Evolutionary conservation across 2,888 invertebrate species (phyloP), one percentile per base, ranked within the genome.

Genomic region (Salpingus planirostris): DNA sequence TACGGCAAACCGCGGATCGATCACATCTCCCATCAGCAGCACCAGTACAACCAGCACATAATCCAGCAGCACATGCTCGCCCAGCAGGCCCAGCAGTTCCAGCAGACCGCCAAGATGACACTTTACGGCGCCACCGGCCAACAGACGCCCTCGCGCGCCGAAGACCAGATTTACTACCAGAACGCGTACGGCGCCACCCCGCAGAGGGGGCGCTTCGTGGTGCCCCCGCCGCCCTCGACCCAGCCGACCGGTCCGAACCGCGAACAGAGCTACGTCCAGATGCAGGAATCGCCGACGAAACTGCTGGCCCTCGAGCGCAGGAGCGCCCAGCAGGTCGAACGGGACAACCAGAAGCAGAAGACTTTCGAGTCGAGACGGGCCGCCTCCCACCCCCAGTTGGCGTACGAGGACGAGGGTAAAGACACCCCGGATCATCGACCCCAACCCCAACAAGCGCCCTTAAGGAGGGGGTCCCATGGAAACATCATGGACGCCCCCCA

Each of bases 371-470:
- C 64, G 4, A 64, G 76, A 49, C 62, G 77, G 24, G 74, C 79
- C 0, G 67, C 76, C 0, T 80, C 80, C 0, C 80, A 80, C 47
- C 80, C 80, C 2, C 80, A 80, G 47, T 64, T 80, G 2, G 65
- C 76, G 15, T 74, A 62, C 39, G 69, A 69, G 26, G 44, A 44
- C 8, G 48, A 49, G 14, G 38, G 39, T 14, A 59, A 55, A 27
- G 8, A 38, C 8, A 18, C 8, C 2, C 43, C 35, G 21, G 43
- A 45, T 35, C 30, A 21, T 4, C 30, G 24, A 18, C 56, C 60
- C 15, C 61, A 60, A 48, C 46, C 69, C 55, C 57, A 65, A 64
- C 38, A 66, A 60, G 26, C 62, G 62, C 44, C 52, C 53, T 22
- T 32, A 0, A 27, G 76, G 49, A 62, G 76, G 47, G 74, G 74